phyloP scores from a whole-genome alignment of 2,113 vertebrate species.

The Suricata suricatta region DNA sequence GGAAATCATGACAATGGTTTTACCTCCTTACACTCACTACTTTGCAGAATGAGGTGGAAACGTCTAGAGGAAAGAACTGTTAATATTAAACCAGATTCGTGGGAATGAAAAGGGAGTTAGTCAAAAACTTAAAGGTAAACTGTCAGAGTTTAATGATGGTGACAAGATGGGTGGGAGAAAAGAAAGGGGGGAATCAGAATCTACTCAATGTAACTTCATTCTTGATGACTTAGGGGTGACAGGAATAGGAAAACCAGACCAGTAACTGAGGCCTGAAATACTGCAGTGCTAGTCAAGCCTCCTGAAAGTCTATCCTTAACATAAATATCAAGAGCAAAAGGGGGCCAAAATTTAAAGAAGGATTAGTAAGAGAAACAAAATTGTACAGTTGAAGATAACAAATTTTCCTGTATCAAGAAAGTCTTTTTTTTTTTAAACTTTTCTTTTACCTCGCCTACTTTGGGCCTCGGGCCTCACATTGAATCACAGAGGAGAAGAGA shows the following conservation, averaged over 20 bases:
- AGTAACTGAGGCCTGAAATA: neutral
- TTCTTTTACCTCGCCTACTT: neutral
- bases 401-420: neutral
- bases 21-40: neutral
- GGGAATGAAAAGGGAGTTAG: neutral
- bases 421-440: neutral
- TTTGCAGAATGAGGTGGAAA: neutral
- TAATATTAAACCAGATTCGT: neutral
- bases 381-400: neutral
- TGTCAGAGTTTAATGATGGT: neutral
- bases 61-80: neutral
- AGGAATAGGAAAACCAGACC: neutral
- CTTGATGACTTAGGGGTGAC: neutral
- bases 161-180: neutral
- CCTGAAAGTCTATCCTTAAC: neutral
- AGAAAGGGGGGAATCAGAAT: neutral
- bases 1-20: neutral
- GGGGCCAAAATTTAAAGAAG: neutral
- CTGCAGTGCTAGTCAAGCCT: neutral
- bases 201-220: neutral
- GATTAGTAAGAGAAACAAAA: neutral
- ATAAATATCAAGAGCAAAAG: neutral
- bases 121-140: neutral
- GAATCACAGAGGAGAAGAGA: conserved; percentile 39
- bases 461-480: neutral